phyloP scores from a whole-genome alignment of 2,113 vertebrate genomes.

The Ramphastos sulfuratus region DNA sequence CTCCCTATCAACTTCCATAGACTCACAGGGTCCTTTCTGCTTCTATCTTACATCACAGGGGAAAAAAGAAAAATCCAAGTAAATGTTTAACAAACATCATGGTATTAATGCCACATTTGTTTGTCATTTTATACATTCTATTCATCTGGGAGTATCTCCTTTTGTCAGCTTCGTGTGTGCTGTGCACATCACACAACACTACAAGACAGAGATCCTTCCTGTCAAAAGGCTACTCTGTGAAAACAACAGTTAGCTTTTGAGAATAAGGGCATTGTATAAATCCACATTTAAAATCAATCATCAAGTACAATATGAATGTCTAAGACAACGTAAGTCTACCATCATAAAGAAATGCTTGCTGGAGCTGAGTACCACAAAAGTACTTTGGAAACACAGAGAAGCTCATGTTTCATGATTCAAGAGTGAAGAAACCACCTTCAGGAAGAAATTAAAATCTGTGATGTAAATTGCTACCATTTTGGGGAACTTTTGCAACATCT shows the following conservation, averaged over 20 bases:
- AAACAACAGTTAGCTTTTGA: not conserved
- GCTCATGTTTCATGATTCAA: not conserved
- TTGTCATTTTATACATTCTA: not conserved
- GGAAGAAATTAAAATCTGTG: not conserved
- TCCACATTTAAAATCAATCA: not conserved
- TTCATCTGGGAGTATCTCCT: not conserved
- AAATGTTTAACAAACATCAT: not conserved
- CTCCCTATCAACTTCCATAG: not conserved
- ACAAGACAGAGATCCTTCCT: not conserved
- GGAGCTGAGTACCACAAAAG: not conserved
- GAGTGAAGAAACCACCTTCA: not conserved
- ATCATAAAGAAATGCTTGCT: not conserved
- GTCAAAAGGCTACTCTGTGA: not conserved
- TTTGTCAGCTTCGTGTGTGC: not conserved
- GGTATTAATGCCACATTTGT: not conserved
- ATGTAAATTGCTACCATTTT: not conserved
- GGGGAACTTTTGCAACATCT: not conserved
- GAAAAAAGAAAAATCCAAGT: not conserved
- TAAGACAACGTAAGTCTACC: not conserved
- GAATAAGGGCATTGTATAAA: not conserved
- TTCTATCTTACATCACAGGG: rapidly evolving
- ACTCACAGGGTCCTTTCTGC: not conserved
- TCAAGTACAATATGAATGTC: not conserved
- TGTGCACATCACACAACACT: not conserved
- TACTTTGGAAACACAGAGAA: not conserved